phyloP scores from a whole-genome alignment of 2,888 invertebrate species.

The Onchidella celtica region DNA sequence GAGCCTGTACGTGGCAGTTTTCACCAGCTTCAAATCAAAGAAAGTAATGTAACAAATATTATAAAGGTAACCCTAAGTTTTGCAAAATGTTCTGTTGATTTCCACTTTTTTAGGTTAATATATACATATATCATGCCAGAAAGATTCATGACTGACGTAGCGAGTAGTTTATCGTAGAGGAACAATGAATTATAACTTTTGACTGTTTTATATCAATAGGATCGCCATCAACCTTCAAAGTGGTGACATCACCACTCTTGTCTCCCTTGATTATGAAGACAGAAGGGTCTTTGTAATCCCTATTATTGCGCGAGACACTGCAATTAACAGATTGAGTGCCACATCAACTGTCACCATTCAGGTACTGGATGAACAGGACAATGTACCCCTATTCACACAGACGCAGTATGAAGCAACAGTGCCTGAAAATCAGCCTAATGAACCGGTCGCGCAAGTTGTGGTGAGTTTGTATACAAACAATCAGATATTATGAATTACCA shows the following conservation, averaged over 20 bases:
- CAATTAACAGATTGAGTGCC: constrained; percentile 60
- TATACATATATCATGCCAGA: neutral
- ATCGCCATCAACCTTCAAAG: constrained; percentile 64
- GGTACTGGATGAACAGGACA: constrained; percentile 71
- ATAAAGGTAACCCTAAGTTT: too few relatives aligned
- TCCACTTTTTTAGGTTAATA: too few relatives aligned
- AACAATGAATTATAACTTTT: neutral
- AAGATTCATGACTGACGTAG: too few relatives aligned
- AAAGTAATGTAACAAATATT: too few relatives aligned
- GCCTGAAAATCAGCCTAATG: constrained; percentile 57
- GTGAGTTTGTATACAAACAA: constrained; percentile 44
- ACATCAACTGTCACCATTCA: constrained; percentile 67
- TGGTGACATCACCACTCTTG: constrained; percentile 63
- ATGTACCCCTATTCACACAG: constrained; percentile 69
- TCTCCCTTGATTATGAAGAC: constrained; percentile 64
- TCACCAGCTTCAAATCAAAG: too few relatives aligned
- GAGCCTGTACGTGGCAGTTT: too few relatives aligned
- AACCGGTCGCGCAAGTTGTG: constrained; percentile 55
- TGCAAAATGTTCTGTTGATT: too few relatives aligned
- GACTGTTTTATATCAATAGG: constrained; percentile 36
- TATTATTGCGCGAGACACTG: constrained; percentile 62
- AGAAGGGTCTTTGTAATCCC: constrained; percentile 56
- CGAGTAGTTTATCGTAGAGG: too few relatives aligned
- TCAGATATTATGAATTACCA: too few relatives aligned
- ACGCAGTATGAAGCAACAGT: constrained; percentile 60